These are phyloP conservation scores for Machimus atricapillus DNA, from an alignment of 2,888 invertebrate species.

Conservation along the genomic window DNA sequence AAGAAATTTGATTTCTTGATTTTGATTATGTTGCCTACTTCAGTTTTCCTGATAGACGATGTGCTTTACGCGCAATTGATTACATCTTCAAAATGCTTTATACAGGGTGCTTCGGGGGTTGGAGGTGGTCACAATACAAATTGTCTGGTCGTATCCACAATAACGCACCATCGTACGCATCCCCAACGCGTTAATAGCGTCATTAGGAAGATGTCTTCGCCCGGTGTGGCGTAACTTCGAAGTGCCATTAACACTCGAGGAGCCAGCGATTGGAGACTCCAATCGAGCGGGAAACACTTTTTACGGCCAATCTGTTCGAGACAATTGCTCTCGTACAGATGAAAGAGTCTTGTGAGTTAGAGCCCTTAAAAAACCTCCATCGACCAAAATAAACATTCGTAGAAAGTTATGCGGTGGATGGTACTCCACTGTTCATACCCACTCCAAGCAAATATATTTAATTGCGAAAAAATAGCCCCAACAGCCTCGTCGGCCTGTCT, in stretches of 20 bases:
- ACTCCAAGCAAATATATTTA: neutral
- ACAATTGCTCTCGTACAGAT: neutral
- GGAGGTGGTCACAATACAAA: neutral
- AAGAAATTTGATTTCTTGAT: neutral
- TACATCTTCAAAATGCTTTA: neutral
- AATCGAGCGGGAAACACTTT: neutral
- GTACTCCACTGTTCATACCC: neutral
- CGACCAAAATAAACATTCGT: neutral
- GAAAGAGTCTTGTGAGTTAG: neutral
- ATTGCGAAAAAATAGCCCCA: neutral
- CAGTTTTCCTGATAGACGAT: neutral
- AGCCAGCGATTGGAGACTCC: neutral
- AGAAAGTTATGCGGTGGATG: neutral
- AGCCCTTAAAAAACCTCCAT: neutral
- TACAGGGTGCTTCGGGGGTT: neutral
- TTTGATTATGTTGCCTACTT: neutral
- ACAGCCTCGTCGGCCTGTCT: neutral
- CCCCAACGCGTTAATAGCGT: neutral
- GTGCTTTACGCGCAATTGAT: neutral
- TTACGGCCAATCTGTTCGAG: conserved; percentile 2
- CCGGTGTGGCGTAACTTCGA: neutral
- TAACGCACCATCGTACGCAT: neutral
- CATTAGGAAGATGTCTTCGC: neutral
- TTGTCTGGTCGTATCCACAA: neutral
- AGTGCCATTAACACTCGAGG: neutral